Percentiles rank a stretch among this genome's conserved stretches.
These are phyloP conservation scores for Drosophila siamana DNA, from an alignment of 2,888 invertebrate genomes.

Conservation along the genomic window DNA sequence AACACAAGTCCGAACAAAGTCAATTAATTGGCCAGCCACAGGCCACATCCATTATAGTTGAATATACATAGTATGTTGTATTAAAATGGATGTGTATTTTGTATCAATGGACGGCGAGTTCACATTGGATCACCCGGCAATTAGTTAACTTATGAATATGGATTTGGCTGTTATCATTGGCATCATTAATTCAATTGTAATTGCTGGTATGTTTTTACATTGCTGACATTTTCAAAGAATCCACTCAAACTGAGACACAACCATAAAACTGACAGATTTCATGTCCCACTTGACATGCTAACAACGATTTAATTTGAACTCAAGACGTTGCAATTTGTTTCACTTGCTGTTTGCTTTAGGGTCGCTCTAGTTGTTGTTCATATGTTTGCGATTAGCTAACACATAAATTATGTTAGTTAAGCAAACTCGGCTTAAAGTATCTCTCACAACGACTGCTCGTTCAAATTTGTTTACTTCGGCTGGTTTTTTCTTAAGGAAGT, in stretches of 20 bases:
- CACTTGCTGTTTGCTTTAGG: constrained; percentile 33
- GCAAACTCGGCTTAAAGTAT: constrained; percentile 7
- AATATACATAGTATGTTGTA: too few relatives aligned
- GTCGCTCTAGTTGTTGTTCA: constrained; percentile 39
- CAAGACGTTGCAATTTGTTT: constrained; percentile 62
- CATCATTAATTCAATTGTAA: constrained; percentile 14
- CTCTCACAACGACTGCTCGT: background rate
- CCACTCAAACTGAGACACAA: constrained; percentile 51
- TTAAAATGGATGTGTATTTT: constrained; percentile 47
- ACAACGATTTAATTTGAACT: constrained; percentile 82
- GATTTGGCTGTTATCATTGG: constrained; percentile 8
- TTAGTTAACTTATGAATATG: constrained; percentile 32
- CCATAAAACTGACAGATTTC: constrained; percentile 52
- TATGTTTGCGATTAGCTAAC: constrained; percentile 44
- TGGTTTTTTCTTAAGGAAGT: constrained; percentile 49
- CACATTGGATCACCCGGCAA: constrained; percentile 26
- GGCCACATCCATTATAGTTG: constrained; percentile 40
- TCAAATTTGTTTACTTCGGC: constrained; percentile 6
- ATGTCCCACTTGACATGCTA: constrained; percentile 81
- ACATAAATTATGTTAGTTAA: constrained; percentile 19
- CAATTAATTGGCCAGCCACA: constrained; percentile 57
- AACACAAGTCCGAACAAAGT: constrained; percentile 36
- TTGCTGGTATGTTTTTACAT: background rate
- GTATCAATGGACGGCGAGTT: constrained; percentile 18
- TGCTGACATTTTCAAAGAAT: constrained; percentile 66